Evolutionary conservation across 2,888 invertebrate genomes (phyloP), one percentile per base, ranked within the genome.

Genomic region (Hololepta plana): DNA sequence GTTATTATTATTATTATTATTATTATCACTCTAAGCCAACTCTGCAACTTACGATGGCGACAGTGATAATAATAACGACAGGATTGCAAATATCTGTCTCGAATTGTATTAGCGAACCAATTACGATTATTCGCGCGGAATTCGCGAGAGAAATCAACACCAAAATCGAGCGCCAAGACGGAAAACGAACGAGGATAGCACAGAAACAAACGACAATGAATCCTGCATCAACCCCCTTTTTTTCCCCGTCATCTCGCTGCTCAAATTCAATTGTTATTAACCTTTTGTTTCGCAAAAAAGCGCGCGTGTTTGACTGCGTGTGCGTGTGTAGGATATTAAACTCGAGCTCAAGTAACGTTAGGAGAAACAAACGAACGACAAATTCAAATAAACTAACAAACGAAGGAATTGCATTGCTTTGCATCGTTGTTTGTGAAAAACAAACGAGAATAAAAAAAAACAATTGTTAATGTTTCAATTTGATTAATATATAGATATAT

Each of bases 361-460:
- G 15, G 21, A 28, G 17, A 25, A 33, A 24, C 26, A 36, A 40
- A 46, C 46, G 46, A 47, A 47, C 47, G 46, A 46, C 45, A 47
- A 26, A 45, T 41, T 43, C 36, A 45, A 45, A 35, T 38, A 27
- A 31, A 27, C 3, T 11, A 9, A 12, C 12, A 12, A 16, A 13
- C 23, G 20, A 21, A 15, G 27, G 19, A 16, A 29, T 23, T 23
- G 28, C 31, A 46, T 47, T 46, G 46, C 46, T 51, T 51, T 49
- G 51, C 50, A 50, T 51, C 49, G 51, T 51, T 51, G 49, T 45
- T 40, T n/a, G n/a, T n/a, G n/a, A n/a, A n/a, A n/a, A n/a, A n/a
- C n/a, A n/a, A n/a, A n/a, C n/a, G n/a, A n/a, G n/a, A n/a, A n/a
- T n/a, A n/a, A n/a, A n/a, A n/a, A n/a, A n/a, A n/a, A n/a, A n/a